Evolutionary conservation across 2,797 vertebrate genomes (phyloP).

Genomic region (Myripristis jacobus): DNA sequence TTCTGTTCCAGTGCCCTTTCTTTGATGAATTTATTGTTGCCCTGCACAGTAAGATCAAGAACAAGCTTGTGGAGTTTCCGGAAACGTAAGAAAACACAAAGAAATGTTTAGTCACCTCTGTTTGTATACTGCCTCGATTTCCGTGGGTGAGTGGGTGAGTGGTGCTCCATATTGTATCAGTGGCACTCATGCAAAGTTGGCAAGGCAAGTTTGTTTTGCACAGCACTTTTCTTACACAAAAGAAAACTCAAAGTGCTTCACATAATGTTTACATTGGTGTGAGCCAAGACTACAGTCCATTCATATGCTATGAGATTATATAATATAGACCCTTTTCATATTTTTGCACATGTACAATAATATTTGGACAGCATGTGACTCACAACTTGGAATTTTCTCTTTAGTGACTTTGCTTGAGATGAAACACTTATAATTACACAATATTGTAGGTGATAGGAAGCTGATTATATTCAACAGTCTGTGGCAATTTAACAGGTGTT

Average conservation of each 20-base stretch:
- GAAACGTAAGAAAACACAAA: conserved; percentile 84
- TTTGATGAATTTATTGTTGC: conserved; percentile 92
- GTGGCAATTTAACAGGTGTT: no score
- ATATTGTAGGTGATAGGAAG: not conserved
- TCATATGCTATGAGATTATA: no score
- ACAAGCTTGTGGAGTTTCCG: conserved; percentile 89
- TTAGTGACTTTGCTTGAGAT: not conserved
- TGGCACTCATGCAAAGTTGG: not conserved
- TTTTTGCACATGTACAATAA: not conserved
- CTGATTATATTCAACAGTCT: no score
- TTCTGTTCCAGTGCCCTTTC: conserved; percentile 90
- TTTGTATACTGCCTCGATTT: not conserved
- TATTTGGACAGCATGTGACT: not conserved
- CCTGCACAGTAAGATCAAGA: conserved; percentile 94
- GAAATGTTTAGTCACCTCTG: not conserved
- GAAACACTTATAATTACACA: not conserved
- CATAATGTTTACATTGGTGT: no score
- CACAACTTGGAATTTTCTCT: not conserved
- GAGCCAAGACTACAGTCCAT: no score
- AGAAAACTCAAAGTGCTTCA: no score
- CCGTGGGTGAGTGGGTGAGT: not conserved
- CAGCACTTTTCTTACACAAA: no score
- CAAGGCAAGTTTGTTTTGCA: no score
- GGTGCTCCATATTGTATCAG: no score
- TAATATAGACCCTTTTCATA: no score